These are phyloP conservation scores for Trialeurodes vaporariorum DNA, from an alignment of 1,140 invertebrate genomes.

Conservation along the genomic window DNA sequence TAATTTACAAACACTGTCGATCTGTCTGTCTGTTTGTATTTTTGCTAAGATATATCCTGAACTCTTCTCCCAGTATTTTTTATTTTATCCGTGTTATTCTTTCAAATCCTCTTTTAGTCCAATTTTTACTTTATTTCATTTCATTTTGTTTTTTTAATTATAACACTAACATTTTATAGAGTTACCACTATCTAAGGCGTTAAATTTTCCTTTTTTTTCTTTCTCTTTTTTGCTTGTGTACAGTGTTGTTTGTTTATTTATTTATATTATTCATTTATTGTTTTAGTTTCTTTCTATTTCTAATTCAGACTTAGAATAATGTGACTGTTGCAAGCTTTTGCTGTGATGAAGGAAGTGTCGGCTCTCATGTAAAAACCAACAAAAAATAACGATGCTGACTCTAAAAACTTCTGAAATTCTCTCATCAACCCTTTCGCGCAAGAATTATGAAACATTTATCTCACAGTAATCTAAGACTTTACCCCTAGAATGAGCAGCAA, in stretches of 20 bases:
- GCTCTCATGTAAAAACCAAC: too few species aligned
- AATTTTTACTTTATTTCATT: neutral
- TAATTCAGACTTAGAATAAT: neutral
- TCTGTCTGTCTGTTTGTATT: neutral
- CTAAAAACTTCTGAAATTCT: too few species aligned
- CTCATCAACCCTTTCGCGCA: too few species aligned
- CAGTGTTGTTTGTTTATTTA: neutral
- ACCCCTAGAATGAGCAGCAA: too few species aligned
- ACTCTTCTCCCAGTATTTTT: neutral
- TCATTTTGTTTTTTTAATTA: neutral
- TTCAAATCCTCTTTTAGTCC: neutral
- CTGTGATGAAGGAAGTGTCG: too few species aligned
- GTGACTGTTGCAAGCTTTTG: neutral
- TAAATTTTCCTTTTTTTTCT: neutral
- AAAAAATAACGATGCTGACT: too few species aligned
- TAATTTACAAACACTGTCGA: neutral
- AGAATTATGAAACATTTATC: too few species aligned
- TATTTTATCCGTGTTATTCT: neutral
- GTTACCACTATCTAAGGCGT: neutral
- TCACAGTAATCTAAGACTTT: too few species aligned
- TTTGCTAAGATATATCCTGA: neutral
- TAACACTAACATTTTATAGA: slow-evolving; percentile 1
- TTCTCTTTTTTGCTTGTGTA: neutral
- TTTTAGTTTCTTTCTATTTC: neutral
- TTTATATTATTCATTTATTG: neutral